These are phyloP conservation scores for Stegostoma tigrinum DNA, from an alignment of 2,113 vertebrate species.

Conservation along the genomic window DNA sequence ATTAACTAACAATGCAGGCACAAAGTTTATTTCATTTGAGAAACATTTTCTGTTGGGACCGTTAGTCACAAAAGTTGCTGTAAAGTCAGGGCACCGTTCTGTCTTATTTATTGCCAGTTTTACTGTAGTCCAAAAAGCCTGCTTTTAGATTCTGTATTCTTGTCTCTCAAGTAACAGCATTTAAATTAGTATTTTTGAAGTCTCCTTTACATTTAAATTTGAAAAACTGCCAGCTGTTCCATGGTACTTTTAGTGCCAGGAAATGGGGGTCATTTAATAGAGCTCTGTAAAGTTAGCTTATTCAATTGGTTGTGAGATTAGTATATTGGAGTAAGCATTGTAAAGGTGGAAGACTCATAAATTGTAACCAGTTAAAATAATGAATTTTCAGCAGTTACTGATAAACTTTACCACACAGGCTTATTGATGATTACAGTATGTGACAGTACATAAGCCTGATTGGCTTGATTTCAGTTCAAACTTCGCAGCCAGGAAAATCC, in stretches of 20 bases:
- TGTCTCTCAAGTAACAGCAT: background rate
- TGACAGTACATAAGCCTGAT: background rate
- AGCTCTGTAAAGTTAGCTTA: background rate
- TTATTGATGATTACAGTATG: background rate
- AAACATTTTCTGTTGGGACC: background rate
- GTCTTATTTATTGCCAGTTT: background rate
- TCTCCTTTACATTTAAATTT: background rate
- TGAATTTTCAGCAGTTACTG: background rate
- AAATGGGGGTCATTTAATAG: background rate
- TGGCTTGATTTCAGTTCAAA: background rate
- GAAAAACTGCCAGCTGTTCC: background rate
- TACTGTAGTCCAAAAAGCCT: too few species aligned
- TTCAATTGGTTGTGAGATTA: background rate
- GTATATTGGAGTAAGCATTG: background rate
- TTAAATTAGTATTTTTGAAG: background rate
- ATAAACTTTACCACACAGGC: background rate
- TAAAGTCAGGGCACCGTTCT: background rate
- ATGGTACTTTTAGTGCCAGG: background rate
- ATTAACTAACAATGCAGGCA: background rate
- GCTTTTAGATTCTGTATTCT: background rate
- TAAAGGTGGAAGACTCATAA: background rate
- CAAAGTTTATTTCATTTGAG: background rate
- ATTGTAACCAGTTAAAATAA: background rate
- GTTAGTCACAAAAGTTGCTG: background rate
- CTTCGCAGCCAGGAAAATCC: background rate